These are phyloP conservation scores for Trichogramma evanescens DNA, from an alignment of 2,888 invertebrate genomes.

Conservation along the genomic window DNA sequence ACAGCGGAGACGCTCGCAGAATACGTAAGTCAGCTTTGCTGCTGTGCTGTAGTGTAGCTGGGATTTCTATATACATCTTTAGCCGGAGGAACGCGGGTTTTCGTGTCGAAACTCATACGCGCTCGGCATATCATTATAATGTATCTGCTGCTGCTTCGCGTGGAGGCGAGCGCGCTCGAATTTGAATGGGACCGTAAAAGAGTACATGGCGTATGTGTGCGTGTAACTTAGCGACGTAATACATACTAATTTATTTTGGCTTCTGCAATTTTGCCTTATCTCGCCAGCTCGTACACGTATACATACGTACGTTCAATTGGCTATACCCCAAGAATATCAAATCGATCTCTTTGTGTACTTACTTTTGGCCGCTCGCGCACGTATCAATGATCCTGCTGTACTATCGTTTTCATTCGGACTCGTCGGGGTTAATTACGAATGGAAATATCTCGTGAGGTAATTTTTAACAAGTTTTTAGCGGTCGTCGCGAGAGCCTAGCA, in stretches of 20 bases:
- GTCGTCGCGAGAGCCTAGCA: too few relatives aligned
- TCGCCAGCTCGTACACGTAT: background rate
- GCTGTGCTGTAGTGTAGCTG: background rate
- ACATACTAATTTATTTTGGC: slow-evolving; percentile 21
- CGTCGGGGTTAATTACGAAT: too few relatives aligned
- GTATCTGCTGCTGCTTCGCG: too few relatives aligned
- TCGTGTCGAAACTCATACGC: slow-evolving; percentile 18
- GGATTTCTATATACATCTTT: background rate
- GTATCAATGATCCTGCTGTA: too few relatives aligned
- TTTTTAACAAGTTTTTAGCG: too few relatives aligned
- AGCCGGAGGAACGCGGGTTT: background rate
- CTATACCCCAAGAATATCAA: too few relatives aligned
- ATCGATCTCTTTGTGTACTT: too few relatives aligned
- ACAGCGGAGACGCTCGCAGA: slow-evolving; percentile 12
- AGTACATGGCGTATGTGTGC: slow-evolving; percentile 3
- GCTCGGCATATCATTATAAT: slow-evolving; percentile 19
- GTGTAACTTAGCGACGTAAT: slow-evolving; percentile 6
- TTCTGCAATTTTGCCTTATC: slow-evolving; percentile 9
- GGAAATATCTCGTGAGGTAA: too few relatives aligned
- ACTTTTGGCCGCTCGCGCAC: too few relatives aligned
- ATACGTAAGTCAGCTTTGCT: slow-evolving; percentile 8
- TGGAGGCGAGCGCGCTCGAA: background rate
- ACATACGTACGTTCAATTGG: too few relatives aligned
- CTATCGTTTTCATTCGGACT: too few relatives aligned
- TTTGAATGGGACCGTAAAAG: slow-evolving; percentile 21